Conservation (phyloP, 2,113 vertebrate species). For the Chlorodrepanis virens region DNA sequence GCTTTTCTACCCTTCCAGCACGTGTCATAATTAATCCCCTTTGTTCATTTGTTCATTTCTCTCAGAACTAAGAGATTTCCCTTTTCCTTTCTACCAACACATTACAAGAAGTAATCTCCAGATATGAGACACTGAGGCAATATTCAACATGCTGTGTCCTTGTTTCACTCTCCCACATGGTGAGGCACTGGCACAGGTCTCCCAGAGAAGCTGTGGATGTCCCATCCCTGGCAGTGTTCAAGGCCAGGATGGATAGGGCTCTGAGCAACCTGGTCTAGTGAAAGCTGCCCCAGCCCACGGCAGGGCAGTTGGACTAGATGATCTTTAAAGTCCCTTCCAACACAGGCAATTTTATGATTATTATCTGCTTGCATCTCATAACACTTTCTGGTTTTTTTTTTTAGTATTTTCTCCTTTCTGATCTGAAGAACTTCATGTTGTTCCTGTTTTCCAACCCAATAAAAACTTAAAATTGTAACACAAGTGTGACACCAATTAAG, state of each 20-base stretch:
- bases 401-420: background rate
- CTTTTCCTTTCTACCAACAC: background rate
- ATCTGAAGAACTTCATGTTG: background rate
- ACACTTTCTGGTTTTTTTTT: fast-evolving
- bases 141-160: background rate
- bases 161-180: background rate
- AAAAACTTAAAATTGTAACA: background rate
- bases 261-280: background rate
- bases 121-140: background rate
- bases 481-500: background rate
- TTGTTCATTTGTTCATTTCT: background rate
- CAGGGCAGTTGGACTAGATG: background rate
- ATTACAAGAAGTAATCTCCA: background rate
- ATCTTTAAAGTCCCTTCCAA: background rate
- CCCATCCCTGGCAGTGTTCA: background rate
- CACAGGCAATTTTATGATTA: background rate
- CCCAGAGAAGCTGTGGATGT: background rate
- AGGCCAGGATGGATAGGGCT: background rate
- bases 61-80: background rate
- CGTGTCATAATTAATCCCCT: background rate
- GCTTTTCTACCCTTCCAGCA: background rate
- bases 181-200: too few species aligned
- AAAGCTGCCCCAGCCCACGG: fast-evolving
- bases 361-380: background rate
- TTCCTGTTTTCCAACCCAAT: background rate